phyloP scores from a whole-genome alignment of 1,140 invertebrate species.

The Cardiocondyla obscurior region DNA sequence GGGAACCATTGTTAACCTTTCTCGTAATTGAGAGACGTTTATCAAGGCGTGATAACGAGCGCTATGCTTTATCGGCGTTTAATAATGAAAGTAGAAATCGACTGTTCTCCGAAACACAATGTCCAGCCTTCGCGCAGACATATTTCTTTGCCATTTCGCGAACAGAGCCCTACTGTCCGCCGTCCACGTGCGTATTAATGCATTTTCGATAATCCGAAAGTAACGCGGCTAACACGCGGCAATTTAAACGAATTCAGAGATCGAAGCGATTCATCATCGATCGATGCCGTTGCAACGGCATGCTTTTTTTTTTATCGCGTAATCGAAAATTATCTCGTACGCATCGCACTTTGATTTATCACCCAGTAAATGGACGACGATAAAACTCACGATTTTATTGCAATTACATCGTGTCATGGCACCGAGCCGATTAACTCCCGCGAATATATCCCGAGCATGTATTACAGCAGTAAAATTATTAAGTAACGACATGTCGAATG shows the following conservation, averaged over 20 bases:
- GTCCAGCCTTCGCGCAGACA: background rate
- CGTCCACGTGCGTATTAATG: slow-evolving; percentile 24
- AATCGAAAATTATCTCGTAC: background rate
- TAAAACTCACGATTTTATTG: slow-evolving; percentile 7
- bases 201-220: slow-evolving; percentile 27
- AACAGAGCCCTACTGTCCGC: background rate
- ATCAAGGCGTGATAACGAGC: slow-evolving; percentile 13
- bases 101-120: slow-evolving; percentile 1
- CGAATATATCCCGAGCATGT: background rate
- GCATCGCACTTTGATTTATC: slow-evolving; percentile 4
- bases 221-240: background rate
- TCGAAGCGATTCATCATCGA: slow-evolving; percentile 20
- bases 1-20: no score
- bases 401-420: background rate
- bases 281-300: background rate
- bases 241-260: slow-evolving; percentile 31
- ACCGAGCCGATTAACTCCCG: background rate
- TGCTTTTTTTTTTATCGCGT: background rate
- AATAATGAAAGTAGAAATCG: background rate
- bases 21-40: background rate
- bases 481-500: background rate
- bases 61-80: slow-evolving; percentile 8
- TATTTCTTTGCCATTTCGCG: background rate
- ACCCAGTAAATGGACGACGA: background rate
- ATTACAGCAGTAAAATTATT: background rate